Evolutionary conservation across 2,797 vertebrate genomes (phyloP).

Genomic region (Aselliscus stoliczkanus): DNA sequence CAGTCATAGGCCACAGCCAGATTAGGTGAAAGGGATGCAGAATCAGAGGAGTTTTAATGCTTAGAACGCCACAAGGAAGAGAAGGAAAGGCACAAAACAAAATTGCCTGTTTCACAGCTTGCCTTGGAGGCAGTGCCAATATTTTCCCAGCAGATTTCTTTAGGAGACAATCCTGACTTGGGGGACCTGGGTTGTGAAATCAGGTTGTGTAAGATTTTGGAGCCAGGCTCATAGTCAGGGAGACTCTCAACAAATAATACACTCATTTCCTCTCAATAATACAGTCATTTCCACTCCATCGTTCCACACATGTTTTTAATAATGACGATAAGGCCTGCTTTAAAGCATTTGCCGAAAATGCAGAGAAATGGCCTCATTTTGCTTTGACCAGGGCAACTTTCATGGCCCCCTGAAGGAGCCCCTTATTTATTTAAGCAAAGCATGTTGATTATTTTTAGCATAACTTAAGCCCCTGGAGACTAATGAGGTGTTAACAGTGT

Average conservation of each 20-base stretch:
- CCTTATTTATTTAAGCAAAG: slow-evolving; percentile 75
- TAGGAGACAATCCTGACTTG: not conserved
- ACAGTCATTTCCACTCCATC: not conserved
- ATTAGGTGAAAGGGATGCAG: not conserved
- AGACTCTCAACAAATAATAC: not conserved
- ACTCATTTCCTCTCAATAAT: not conserved
- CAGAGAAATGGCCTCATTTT: not conserved
- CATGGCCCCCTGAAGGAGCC: slow-evolving; percentile 17
- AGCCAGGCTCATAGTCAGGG: not conserved
- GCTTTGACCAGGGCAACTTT: slow-evolving; percentile 36
- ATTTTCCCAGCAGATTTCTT: too few relatives aligned
- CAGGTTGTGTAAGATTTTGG: not conserved
- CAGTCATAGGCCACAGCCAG: not conserved
- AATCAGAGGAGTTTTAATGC: not conserved
- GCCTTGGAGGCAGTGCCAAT: not conserved
- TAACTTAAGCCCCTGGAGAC: slow-evolving; percentile 74
- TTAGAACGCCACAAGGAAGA: not conserved
- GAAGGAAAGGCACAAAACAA: not conserved
- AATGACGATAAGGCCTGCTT: not conserved
- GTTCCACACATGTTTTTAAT: not conserved
- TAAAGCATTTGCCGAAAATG: not conserved
- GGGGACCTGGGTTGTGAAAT: not conserved
- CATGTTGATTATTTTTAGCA: slow-evolving; percentile 74
- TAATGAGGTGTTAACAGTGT: slow-evolving; percentile 79
- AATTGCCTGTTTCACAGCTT: not conserved